phyloP scores from a whole-genome alignment of 2,888 invertebrate genomes.

The Microchrysa polita region DNA sequence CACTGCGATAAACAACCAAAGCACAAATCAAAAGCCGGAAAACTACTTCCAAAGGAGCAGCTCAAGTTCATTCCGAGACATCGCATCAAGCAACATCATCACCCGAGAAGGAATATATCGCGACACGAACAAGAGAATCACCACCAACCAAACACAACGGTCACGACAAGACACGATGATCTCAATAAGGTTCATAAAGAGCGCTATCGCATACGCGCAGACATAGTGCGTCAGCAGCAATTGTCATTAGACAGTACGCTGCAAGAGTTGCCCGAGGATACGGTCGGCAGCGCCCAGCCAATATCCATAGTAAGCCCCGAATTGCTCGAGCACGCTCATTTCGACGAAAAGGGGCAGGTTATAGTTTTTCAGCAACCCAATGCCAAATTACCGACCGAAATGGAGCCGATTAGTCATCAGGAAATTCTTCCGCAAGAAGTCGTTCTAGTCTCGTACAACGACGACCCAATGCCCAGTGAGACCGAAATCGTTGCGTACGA shows the following conservation, averaged over 20 bases:
- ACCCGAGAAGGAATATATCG: neutral
- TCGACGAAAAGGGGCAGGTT: conserved; percentile 5
- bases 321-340: neutral
- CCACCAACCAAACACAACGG: neutral
- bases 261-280: neutral
- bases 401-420: neutral
- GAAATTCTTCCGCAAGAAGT: conserved; percentile 28
- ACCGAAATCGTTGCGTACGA: conserved; percentile 22
- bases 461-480: conserved; percentile 17
- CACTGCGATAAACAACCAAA: neutral
- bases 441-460: conserved; percentile 21
- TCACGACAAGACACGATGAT: neutral
- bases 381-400: neutral
- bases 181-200: neutral
- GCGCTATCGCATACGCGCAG: neutral
- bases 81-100: neutral
- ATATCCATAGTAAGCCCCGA: neutral
- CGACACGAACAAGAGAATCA: neutral
- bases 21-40: neutral
- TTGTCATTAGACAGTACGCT: neutral
- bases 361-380: neutral
- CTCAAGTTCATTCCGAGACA: neutral
- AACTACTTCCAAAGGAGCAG: neutral
- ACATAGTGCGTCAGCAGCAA: neutral
- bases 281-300: neutral